phyloP scores from a whole-genome alignment of 2,113 vertebrate genomes.

The Labeo catla region DNA sequence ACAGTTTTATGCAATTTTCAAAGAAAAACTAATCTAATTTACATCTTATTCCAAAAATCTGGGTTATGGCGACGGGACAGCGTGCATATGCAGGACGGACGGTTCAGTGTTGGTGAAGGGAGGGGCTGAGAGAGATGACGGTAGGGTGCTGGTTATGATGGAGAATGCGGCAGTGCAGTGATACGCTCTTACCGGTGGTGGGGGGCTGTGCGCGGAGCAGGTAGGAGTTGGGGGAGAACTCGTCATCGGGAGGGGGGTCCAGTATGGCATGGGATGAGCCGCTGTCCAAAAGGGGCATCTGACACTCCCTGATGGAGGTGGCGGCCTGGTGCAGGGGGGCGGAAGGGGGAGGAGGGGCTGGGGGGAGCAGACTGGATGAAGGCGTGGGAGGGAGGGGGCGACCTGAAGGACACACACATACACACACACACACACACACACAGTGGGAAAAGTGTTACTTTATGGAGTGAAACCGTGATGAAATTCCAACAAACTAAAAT shows the following conservation, averaged over 20 bases:
- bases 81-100: not conserved
- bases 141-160: not conserved
- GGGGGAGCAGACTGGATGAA: constrained; percentile 89
- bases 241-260: constrained; percentile 88
- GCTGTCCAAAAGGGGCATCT: constrained; percentile 94
- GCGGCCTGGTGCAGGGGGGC: constrained; percentile 85
- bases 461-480: constrained; percentile 32
- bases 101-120: not conserved
- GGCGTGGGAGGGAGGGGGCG: constrained; percentile 92
- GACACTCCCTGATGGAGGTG: constrained; percentile 81
- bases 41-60: not conserved
- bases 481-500: not conserved
- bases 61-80: not conserved
- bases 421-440: constrained; percentile 29
- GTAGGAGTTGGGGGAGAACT: constrained; percentile 89
- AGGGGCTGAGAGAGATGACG: constrained; percentile 4
- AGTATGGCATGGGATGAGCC: constrained; percentile 89
- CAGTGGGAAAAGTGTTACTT: constrained; percentile 23
- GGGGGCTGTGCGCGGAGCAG: constrained; percentile 85
- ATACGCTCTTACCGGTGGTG: constrained; percentile 82
- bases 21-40: not conserved
- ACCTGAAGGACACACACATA: constrained; percentile 72
- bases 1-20: not conserved
- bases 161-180: not conserved
- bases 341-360: constrained; percentile 87